These are phyloP conservation scores for Solenopsis invicta DNA, from an alignment of 1,140 invertebrate species.

Conservation along the genomic window DNA sequence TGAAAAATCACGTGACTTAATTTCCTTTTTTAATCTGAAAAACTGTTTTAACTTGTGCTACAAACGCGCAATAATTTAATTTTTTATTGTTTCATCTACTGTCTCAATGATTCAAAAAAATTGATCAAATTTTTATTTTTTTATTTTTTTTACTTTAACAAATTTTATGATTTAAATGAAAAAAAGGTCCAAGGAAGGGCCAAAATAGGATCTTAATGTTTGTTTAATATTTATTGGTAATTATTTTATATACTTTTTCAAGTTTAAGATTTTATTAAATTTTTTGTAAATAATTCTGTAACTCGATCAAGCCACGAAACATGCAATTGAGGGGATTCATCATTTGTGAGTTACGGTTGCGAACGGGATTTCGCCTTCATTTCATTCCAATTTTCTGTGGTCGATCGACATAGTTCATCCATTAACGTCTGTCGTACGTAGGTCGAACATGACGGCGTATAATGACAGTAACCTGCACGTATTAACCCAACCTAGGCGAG, in stretches of 20 bases:
- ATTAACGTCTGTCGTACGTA: constrained; percentile 35
- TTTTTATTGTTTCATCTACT: neutral
- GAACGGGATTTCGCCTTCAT: neutral
- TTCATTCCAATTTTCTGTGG: constrained; percentile 27
- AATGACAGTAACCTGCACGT: constrained; percentile 23
- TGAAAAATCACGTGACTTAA: too few relatives aligned
- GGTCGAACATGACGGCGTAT: neutral
- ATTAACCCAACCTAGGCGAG: neutral
- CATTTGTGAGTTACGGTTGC: neutral
- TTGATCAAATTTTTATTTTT: neutral
- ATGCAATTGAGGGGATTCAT: neutral
- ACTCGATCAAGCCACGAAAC: neutral
- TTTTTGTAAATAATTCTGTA: neutral
- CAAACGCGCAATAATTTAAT: neutral
- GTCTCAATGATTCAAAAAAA: neutral
- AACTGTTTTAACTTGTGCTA: neutral
- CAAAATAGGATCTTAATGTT: too few relatives aligned
- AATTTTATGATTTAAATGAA: too few relatives aligned
- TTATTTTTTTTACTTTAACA: neutral
- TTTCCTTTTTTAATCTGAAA: too few relatives aligned
- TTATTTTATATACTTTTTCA: too few relatives aligned
- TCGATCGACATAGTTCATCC: constrained; percentile 34
- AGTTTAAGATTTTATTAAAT: neutral
- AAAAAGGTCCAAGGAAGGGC: too few relatives aligned
- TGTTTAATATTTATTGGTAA: too few relatives aligned